Conservation (phyloP, 2,113 vertebrate genomes). For the Kobus ellipsiprymnus region DNA sequence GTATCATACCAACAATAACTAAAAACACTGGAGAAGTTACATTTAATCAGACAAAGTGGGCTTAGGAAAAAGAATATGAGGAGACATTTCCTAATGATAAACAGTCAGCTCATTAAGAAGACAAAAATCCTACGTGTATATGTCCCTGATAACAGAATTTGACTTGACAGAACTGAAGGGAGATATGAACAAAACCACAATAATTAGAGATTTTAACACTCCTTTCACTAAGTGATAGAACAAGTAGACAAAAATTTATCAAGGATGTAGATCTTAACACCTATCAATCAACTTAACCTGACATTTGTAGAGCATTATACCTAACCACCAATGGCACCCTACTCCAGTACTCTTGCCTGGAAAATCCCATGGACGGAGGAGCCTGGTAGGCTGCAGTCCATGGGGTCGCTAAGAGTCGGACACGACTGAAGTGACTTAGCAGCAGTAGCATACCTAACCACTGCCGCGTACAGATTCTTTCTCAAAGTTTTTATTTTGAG, state of each 20-base stretch:
- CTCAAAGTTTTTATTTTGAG: neutral
- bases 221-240: neutral
- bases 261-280: neutral
- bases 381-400: too few relatives aligned
- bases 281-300: neutral
- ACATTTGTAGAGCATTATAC: neutral
- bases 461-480: neutral
- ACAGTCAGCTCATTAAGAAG: neutral
- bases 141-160: neutral
- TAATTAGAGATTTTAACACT: neutral
- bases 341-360: too few relatives aligned
- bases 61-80: neutral
- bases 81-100: neutral
- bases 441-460: neutral
- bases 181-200: neutral
- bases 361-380: too few relatives aligned
- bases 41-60: neutral
- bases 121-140: neutral
- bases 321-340: neutral
- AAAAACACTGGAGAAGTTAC: neutral
- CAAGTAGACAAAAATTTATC: neutral
- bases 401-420: too few relatives aligned
- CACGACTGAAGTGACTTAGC: too few relatives aligned
- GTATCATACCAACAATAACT: neutral
- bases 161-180: neutral